A percentile compares a stretch with the other conserved stretches of the same genome.
phyloP scores from a whole-genome alignment of 2,797 vertebrate genomes.

The Tympanoctomys barrerae region DNA sequence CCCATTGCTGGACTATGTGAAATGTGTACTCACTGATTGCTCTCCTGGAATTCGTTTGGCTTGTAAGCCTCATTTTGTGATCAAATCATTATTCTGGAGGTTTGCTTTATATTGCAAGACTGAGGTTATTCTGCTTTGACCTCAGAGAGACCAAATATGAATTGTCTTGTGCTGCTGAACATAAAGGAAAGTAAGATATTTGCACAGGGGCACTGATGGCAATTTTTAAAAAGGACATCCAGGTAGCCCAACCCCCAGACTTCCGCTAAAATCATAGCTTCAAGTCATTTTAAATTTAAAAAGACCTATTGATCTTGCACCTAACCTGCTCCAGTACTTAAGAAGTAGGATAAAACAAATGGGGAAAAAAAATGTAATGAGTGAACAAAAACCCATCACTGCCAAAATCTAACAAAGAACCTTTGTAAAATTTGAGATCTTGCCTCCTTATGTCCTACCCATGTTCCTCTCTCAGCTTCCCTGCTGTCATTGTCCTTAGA shows the following conservation, averaged over 20 bases:
- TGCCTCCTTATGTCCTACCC: neutral
- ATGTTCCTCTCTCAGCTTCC: neutral
- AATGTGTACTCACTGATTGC: rapidly evolving
- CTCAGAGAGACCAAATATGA: neutral
- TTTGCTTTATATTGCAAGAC: neutral
- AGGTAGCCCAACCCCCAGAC: neutral
- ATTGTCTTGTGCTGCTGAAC: neutral
- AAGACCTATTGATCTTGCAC: neutral
- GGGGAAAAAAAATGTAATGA: neutral
- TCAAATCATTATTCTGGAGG: neutral
- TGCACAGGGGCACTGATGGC: too few species aligned
- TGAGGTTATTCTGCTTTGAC: neutral
- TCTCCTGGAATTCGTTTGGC: neutral
- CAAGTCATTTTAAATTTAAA: neutral
- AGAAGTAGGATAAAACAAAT: neutral
- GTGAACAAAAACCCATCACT: neutral
- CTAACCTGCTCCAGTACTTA: neutral
- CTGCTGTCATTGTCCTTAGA: neutral
- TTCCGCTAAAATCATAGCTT: neutral
- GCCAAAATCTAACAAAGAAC: slow-evolving; percentile 5
- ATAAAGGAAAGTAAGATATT: neutral
- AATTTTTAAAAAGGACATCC: neutral
- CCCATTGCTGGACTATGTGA: rapidly evolving
- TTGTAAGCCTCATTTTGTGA: neutral
- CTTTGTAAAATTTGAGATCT: neutral